phyloP scores from a whole-genome alignment of 2,113 vertebrate genomes.

The Myotis yumanensis region DNA sequence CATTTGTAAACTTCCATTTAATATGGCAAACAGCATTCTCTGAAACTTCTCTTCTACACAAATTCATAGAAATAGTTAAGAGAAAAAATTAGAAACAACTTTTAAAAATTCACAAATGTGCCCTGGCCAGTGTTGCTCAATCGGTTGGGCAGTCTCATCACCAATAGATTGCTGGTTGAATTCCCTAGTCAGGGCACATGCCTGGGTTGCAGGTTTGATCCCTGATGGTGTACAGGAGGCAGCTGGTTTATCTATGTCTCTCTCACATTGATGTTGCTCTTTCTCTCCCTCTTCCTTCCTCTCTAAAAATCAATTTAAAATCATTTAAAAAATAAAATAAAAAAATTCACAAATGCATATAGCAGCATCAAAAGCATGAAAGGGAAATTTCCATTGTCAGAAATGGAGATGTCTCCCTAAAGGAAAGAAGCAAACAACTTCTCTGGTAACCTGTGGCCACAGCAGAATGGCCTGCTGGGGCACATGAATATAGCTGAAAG shows the following conservation, averaged over 20 bases:
- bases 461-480: neutral
- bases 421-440: neutral
- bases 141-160: too few species aligned
- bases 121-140: too few species aligned
- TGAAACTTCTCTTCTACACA: neutral
- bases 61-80: neutral
- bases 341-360: neutral
- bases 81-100: neutral
- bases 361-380: constrained; percentile 14
- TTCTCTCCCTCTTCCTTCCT: too few species aligned
- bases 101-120: neutral
- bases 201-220: too few species aligned
- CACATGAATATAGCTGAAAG: neutral
- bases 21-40: neutral
- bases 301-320: too few species aligned
- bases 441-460: neutral
- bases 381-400: neutral
- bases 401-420: neutral
- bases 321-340: neutral
- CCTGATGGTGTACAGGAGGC: too few species aligned
- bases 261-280: too few species aligned
- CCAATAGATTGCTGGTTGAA: too few species aligned
- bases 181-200: too few species aligned
- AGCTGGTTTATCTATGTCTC: too few species aligned
- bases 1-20: neutral